A percentile compares a stretch with the other conserved stretches of the same genome.
Evolutionary conservation across 2,113 vertebrate species (phyloP).

Genomic region (Atherinomorus stipes): DNA sequence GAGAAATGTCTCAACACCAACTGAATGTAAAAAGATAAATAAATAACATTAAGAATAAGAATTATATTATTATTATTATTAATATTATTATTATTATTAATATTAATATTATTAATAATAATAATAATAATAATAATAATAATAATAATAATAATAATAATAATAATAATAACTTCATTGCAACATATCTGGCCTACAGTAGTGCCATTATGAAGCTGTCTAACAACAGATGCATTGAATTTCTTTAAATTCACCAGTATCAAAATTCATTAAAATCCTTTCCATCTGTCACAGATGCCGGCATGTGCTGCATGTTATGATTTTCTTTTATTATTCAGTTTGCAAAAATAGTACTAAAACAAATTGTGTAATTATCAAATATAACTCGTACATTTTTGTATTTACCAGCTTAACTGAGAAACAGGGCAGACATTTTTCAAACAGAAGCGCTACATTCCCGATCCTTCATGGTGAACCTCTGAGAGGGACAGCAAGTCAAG

Average conservation of each 20-base stretch:
- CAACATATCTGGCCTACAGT: no score
- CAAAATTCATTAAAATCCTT: neutral
- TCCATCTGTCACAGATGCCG: neutral
- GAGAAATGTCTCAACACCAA: no score
- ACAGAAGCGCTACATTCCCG: constrained; percentile 1
- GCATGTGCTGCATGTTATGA: neutral
- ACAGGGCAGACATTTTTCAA: neutral
- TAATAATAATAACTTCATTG: no score
- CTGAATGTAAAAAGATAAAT: no score
- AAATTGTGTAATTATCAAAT: neutral
- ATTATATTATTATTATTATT: no score
- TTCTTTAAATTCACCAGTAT: neutral
- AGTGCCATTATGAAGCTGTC: no score
- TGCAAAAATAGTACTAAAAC: neutral
- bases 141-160: no score
- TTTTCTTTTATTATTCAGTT: neutral
- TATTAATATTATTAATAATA: no score
- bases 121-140: no score
- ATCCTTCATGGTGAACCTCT: constrained; percentile 5
- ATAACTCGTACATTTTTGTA: neutral
- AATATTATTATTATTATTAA: no score
- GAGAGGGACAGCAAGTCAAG: neutral
- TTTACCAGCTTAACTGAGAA: neutral
- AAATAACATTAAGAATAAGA: no score
- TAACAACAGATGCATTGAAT: neutral